Conservation (phyloP, 2,888 invertebrate species). For the Phytoseiulus persimilis region DNA sequence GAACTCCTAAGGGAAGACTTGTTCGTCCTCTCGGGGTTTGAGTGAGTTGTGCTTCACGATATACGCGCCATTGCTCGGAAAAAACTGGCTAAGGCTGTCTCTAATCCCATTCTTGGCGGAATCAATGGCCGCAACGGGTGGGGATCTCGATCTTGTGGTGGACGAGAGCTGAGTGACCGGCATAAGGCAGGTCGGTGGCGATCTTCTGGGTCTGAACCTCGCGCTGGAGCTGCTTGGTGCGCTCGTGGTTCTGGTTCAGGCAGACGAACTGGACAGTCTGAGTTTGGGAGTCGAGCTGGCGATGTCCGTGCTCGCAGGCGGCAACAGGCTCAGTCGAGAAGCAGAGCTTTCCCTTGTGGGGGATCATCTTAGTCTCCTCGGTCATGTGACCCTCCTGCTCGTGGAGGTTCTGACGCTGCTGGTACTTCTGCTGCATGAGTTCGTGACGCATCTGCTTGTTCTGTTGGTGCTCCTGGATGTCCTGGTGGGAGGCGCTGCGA, state of each 20-base stretch:
- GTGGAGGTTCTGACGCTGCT: background rate
- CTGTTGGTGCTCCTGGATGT: background rate
- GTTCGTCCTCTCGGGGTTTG: too few relatives aligned
- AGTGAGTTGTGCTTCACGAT: too few relatives aligned
- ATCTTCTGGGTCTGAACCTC: conserved; percentile 22
- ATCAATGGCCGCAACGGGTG: conserved; percentile 14
- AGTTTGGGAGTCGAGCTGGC: background rate
- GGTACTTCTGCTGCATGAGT: background rate
- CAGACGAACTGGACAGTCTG: background rate
- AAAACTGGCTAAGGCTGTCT: too few relatives aligned
- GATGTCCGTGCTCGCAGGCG: conserved; percentile 31
- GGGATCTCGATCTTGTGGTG: conserved; percentile 10
- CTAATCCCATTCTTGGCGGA: too few relatives aligned
- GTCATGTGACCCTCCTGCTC: background rate
- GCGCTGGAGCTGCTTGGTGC: conserved; percentile 16
- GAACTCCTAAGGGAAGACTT: too few relatives aligned
- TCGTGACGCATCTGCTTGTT: background rate
- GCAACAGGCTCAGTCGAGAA: conserved; percentile 41
- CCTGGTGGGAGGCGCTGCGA: background rate
- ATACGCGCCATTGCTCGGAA: too few relatives aligned
- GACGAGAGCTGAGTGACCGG: background rate
- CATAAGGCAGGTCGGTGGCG: background rate
- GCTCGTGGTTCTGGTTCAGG: background rate
- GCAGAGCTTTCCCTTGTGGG: conserved; percentile 40
- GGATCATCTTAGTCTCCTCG: conserved; percentile 40